These are phyloP conservation scores for Nothoprocta pentlandii DNA, from an alignment of 2,113 vertebrate species.

Conservation along the genomic window DNA sequence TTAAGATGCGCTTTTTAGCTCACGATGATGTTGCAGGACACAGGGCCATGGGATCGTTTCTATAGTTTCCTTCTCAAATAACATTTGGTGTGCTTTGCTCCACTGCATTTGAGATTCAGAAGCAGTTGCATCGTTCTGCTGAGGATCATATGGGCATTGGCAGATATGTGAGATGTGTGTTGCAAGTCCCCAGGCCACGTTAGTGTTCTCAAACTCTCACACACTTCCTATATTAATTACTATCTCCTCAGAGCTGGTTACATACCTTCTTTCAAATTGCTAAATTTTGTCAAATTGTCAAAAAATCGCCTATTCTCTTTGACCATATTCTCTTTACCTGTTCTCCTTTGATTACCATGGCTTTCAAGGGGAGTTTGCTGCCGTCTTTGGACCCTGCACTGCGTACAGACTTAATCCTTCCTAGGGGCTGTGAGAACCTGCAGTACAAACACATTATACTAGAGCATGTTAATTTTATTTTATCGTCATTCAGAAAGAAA, in stretches of 20 bases:
- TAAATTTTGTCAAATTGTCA: too few species aligned
- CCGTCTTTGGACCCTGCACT: background rate
- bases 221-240: background rate
- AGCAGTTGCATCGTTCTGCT: background rate
- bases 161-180: background rate
- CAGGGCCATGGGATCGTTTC: rapidly evolving
- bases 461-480: background rate
- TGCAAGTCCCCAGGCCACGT: background rate
- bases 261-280: background rate
- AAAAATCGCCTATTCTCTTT: background rate
- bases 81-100: background rate
- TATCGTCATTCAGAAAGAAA: background rate
- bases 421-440: background rate
- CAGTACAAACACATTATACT: background rate
- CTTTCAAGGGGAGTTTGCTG: background rate
- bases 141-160: background rate
- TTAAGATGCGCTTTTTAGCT: background rate
- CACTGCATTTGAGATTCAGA: background rate
- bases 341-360: background rate
- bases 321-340: background rate
- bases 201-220: background rate
- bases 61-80: background rate
- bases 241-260: background rate
- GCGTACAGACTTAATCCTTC: background rate
- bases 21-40: background rate